These are phyloP conservation scores for Cinara cedri DNA, from an alignment of 2,888 invertebrate species.

Conservation along the genomic window DNA sequence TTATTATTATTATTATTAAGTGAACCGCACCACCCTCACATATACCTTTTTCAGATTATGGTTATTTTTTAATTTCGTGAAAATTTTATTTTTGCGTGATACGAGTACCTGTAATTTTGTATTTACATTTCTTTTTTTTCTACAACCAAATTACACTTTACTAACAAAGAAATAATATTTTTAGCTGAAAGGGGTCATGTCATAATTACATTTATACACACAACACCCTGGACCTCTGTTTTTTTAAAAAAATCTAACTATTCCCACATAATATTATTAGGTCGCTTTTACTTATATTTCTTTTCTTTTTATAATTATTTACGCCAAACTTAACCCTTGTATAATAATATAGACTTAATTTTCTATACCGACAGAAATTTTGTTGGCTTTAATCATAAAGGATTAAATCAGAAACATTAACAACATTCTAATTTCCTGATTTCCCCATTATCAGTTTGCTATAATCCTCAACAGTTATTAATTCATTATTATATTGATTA, in stretches of 20 bases:
- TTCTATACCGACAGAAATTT: slow-evolving; percentile 3
- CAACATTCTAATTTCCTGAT: background rate
- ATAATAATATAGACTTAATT: background rate
- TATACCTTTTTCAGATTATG: background rate
- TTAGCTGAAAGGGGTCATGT: background rate
- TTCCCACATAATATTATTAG: background rate
- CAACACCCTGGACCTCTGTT: background rate
- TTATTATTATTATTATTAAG: slow-evolving; percentile 5
- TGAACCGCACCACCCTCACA: background rate
- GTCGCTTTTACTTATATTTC: background rate
- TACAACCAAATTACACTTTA: background rate
- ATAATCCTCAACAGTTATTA: background rate
- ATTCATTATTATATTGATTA: slow-evolving; percentile 1
- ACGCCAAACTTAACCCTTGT: background rate
- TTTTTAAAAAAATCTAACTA: background rate
- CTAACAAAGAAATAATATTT: background rate
- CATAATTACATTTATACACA: background rate
- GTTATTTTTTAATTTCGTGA: background rate
- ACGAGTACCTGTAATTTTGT: slow-evolving; percentile 1
- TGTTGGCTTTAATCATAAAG: background rate
- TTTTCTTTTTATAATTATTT: background rate
- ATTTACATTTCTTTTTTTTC: slow-evolving; percentile 19
- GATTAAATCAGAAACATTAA: background rate
- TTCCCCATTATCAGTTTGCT: background rate
- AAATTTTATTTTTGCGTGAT: background rate